Percentiles rank a stretch among this genome's conserved stretches.
phyloP scores from a whole-genome alignment of 2,888 invertebrate genomes.

The Diarsia rubi region DNA sequence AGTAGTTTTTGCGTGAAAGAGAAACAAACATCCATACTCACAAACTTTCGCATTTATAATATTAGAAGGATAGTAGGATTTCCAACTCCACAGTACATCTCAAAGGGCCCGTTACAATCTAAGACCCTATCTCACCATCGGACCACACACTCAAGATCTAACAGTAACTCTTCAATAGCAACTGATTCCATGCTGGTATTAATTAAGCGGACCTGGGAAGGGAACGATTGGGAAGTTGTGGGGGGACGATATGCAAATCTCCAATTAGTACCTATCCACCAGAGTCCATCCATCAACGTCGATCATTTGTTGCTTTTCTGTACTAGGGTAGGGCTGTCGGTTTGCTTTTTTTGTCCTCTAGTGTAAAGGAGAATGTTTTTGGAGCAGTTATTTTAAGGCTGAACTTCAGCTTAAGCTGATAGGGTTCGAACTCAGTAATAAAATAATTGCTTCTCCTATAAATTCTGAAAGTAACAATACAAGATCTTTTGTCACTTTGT shows the following conservation, averaged over 20 bases:
- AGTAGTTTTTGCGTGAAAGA: too few species aligned
- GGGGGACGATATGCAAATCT: conserved; percentile 76
- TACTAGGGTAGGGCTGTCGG: conserved; percentile 49
- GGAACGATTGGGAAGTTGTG: conserved; percentile 31
- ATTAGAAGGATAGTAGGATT: too few species aligned
- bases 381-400: not conserved
- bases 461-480: not conserved
- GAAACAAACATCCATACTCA: too few species aligned
- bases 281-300: conserved; percentile 76
- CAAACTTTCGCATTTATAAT: too few species aligned
- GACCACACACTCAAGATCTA: conserved; percentile 54
- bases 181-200: conserved; percentile 57
- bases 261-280: conserved; percentile 79
- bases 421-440: not conserved
- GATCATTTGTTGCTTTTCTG: conserved; percentile 56
- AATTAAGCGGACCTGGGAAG: conserved; percentile 45
- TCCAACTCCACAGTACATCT: not conserved
- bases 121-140: not conserved
- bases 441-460: not conserved
- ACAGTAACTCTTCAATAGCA: conserved; percentile 57
- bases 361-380: not conserved
- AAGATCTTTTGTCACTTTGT: not conserved
- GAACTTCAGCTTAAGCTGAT: not conserved
- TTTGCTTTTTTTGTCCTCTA: conserved; percentile 3
- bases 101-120: conserved; percentile 30